Base-by-base conservation (phyloP, 2,888 invertebrate genomes). In the Latrodectus elegans region DNA sequence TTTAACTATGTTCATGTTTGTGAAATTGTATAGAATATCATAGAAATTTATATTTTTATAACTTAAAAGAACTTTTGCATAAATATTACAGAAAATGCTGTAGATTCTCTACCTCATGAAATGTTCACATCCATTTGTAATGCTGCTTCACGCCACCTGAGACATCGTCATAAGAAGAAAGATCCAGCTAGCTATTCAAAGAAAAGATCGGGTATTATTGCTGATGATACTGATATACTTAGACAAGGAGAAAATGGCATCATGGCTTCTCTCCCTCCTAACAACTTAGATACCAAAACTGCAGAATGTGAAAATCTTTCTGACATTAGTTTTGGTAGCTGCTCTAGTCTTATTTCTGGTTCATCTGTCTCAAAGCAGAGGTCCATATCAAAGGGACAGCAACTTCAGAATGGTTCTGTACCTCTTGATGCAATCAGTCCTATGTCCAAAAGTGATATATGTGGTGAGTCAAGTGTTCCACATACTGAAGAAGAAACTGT, bases 161-260 rank as follows among this genome's bases (percentile, higher is more conserved):
- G 88, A 15, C 78, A 78, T 22, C 74, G 81, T 4, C 73, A 79
- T 9, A 84, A 84, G 70, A 74, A 76, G 75, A 88, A 84, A 79
- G 81, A 88, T 52, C 83, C 78, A 26, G 65, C 81, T 17, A 67
- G 49, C 11, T 83, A 87, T 52, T 67, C 76, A 9, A 82, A 81
- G 51, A 88, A 88, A 38, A 74, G 88, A 75, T 88, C 88, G 64
- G 88, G 88, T 14, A 84, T 88, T 8, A 84, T 88, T 52, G 88
- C 79, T 8, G 81, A 88, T 67, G 88, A 88, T 53, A 68, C 74
- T 26, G 88, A 88, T 10, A 73, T 87, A 14, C 51, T 87, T 1
- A 67, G 53, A 3, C 77, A 77, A 38, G 64, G 68, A 17, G 77
- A 82, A 67, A 70, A 68, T 17, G 10, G 49, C 38, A 53, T 10